Evolutionary conservation across 2,797 vertebrate species (phyloP).

Genomic region (Anabacerthia variegaticeps): DNA sequence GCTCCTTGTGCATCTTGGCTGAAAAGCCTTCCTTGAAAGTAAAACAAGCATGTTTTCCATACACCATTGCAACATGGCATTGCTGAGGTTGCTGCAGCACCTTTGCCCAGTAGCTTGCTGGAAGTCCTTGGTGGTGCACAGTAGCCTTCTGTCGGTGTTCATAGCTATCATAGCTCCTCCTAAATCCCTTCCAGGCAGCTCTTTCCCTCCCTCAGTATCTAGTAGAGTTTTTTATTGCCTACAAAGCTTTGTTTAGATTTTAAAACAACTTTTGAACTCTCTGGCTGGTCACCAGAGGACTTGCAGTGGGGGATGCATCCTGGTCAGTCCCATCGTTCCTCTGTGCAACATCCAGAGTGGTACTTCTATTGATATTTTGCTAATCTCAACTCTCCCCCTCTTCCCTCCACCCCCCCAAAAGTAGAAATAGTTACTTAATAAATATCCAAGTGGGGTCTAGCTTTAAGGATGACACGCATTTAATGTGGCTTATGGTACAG

Average conservation of each 20-base stretch:
- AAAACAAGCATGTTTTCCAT: neutral
- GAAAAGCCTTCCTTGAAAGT: neutral
- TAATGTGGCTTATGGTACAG: slow-evolving; percentile 58
- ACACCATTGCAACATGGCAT: neutral
- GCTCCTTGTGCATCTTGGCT: neutral
- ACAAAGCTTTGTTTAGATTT: neutral
- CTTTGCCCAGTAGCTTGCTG: neutral
- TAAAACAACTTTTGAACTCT: neutral
- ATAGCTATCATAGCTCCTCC: neutral
- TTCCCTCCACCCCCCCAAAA: neutral
- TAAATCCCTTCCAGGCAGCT: neutral
- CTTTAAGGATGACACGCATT: neutral
- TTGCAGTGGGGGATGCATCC: neutral
- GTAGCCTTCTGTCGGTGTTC: no score
- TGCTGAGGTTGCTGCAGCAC: neutral
- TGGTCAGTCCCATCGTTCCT: neutral
- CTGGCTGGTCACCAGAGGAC: neutral
- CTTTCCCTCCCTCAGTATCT: neutral
- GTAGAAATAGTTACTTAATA: neutral
- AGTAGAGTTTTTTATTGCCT: neutral
- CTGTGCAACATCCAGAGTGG: neutral
- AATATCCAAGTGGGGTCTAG: slow-evolving; percentile 10
- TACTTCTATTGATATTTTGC: neutral
- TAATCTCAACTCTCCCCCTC: neutral
- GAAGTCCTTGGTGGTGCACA: accelerated